These are phyloP conservation scores for Didymodactylos carnosus DNA, from an alignment of 2,888 invertebrate species.

Conservation along the genomic window DNA sequence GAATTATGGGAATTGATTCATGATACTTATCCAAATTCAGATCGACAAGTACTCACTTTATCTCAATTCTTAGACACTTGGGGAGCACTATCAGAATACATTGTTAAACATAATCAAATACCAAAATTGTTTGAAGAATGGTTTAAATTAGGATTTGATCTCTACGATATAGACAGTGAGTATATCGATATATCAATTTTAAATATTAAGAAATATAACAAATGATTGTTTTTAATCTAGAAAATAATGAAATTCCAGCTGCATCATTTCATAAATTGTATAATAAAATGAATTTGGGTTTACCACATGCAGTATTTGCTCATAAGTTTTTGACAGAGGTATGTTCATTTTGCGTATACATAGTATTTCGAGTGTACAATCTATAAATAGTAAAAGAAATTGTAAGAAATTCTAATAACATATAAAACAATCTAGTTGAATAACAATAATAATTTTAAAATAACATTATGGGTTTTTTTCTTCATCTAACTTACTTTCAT, in stretches of 20 bases:
- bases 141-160: neutral
- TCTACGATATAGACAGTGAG: neutral
- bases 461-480: no score
- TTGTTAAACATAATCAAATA: neutral
- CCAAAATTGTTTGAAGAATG: neutral
- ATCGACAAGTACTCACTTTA: neutral
- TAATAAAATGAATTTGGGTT: neutral
- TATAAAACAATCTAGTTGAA: no score
- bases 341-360: no score
- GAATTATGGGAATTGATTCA: neutral
- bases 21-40: neutral
- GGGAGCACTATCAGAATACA: neutral
- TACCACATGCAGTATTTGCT: neutral
- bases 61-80: neutral
- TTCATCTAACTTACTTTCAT: no score
- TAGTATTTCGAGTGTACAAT: no score
- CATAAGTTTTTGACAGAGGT: neutral
- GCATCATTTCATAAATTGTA: neutral
- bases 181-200: neutral
- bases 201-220: no score
- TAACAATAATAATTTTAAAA: no score
- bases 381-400: no score
- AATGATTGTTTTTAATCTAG: no score
- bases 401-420: no score
- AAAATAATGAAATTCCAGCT: no score